Conservation (phyloP, 1,140 invertebrate species). For the Stegodyphus dumicola region DNA sequence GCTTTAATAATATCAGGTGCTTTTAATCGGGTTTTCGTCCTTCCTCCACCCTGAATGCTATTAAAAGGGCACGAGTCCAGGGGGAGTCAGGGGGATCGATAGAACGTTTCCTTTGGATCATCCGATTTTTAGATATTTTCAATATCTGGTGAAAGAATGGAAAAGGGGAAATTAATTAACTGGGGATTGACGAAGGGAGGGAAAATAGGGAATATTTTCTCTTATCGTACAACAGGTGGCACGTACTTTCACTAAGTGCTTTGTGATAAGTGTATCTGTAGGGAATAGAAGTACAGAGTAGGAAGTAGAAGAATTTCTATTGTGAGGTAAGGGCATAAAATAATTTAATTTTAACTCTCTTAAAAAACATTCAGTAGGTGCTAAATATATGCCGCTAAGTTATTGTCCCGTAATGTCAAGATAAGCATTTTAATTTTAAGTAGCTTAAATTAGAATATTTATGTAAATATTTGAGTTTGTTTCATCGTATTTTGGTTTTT, state of each 20-base stretch:
- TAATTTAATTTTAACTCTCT: too few relatives aligned
- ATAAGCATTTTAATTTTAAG: too few relatives aligned
- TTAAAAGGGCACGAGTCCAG: neutral
- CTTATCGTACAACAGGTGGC: conserved; percentile 41
- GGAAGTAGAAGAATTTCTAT: neutral
- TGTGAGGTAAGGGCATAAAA: too few relatives aligned
- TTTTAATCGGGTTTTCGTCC: conserved; percentile 52
- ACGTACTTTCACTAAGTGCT: conserved; percentile 8
- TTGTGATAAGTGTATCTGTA: too few relatives aligned
- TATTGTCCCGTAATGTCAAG: too few relatives aligned
- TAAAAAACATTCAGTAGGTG: too few relatives aligned
- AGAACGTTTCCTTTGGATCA: neutral
- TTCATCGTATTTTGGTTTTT: too few relatives aligned
- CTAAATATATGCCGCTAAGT: too few relatives aligned
- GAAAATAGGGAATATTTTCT: conserved; percentile 1
- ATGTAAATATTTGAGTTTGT: too few relatives aligned
- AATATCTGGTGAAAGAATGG: conserved; percentile 25
- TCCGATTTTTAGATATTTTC: conserved; percentile 54
- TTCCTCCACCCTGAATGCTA: neutral
- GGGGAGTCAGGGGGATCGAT: conserved; percentile 17
- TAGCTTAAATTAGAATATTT: too few relatives aligned
- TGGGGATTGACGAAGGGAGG: neutral
- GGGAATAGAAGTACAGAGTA: neutral
- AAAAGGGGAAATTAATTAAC: conserved; percentile 52
- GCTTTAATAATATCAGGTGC: conserved; percentile 56